Conservation (phyloP, 2,797 vertebrate genomes). For the Cryptoblepharus egeriae region DNA sequence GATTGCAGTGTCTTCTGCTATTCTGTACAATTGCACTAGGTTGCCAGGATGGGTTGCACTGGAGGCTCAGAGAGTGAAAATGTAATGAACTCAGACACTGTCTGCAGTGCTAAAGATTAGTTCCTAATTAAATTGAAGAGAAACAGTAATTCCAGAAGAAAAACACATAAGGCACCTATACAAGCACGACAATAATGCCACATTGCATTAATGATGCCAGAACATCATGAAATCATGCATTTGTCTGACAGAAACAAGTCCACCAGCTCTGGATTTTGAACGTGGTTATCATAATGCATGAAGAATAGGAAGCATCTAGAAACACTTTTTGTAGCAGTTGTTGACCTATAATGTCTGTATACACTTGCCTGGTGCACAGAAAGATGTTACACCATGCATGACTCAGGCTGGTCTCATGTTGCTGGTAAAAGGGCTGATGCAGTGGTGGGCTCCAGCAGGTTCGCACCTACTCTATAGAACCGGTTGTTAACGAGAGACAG, state of each 20-base stretch:
- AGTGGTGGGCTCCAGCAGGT: no score
- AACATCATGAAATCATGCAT: background rate
- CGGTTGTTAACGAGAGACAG: no score
- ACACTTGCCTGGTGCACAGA: no score
- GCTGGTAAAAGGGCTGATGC: no score
- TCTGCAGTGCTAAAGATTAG: background rate
- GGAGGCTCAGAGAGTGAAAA: background rate
- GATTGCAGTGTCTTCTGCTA: conserved; percentile 30
- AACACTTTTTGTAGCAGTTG: background rate
- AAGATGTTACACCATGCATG: no score
- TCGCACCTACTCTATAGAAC: no score
- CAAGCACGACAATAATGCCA: background rate
- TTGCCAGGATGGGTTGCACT: conserved; percentile 15
- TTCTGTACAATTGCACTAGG: conserved; percentile 31
- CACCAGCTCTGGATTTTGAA: background rate
- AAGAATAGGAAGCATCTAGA: background rate
- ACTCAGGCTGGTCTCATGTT: no score
- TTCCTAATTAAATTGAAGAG: background rate
- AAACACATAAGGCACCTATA: background rate
- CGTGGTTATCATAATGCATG: background rate
- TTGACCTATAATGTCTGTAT: background rate
- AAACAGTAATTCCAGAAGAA: background rate
- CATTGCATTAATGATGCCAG: conserved; percentile 8
- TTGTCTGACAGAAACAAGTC: background rate
- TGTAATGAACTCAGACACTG: conserved; percentile 18